Evolutionary conservation across 1,140 invertebrate species (phyloP).

Genomic region (Pseudomyrmex gracilis): DNA sequence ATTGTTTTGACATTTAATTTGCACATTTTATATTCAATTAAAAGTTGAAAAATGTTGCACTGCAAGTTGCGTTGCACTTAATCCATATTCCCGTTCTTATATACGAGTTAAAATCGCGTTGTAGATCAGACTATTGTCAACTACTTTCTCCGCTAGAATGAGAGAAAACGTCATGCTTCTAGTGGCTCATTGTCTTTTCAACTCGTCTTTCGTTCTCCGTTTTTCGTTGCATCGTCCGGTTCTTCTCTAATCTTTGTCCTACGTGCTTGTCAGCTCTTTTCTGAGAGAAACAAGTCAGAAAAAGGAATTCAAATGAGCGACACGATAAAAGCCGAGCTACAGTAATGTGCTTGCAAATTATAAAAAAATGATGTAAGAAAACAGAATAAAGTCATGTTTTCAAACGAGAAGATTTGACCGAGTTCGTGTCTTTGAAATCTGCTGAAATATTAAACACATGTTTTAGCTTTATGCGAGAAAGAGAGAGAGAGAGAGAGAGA

Average conservation of each 20-base stretch:
- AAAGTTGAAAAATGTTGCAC: not conserved
- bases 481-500: slow-evolving; percentile 5
- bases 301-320: slow-evolving; percentile 57
- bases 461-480: slow-evolving; percentile 2
- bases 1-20: not conserved
- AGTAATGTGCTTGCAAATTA: slow-evolving; percentile 51
- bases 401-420: slow-evolving; percentile 55
- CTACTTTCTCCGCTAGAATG: slow-evolving; percentile 48
- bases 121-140: slow-evolving; percentile 35
- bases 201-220: slow-evolving; percentile 43
- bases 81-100: not conserved
- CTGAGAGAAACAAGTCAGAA: slow-evolving; percentile 46
- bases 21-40: not conserved
- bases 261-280: slow-evolving; percentile 25
- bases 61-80: not conserved
- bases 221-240: slow-evolving; percentile 3
- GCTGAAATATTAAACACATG: slow-evolving; percentile 52
- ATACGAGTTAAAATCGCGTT: not conserved
- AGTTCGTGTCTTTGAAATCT: slow-evolving; percentile 50
- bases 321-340: slow-evolving; percentile 56
- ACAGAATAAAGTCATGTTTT: slow-evolving; percentile 24
- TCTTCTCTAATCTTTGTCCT: slow-evolving; percentile 36
- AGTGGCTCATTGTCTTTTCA: slow-evolving; percentile 55
- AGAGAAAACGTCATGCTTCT: slow-evolving; percentile 58
- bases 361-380: not conserved